These are phyloP conservation scores for Epizoanthus fatuus DNA, from an alignment of 92 coral and sea anemone species.

Conservation along the genomic window DNA sequence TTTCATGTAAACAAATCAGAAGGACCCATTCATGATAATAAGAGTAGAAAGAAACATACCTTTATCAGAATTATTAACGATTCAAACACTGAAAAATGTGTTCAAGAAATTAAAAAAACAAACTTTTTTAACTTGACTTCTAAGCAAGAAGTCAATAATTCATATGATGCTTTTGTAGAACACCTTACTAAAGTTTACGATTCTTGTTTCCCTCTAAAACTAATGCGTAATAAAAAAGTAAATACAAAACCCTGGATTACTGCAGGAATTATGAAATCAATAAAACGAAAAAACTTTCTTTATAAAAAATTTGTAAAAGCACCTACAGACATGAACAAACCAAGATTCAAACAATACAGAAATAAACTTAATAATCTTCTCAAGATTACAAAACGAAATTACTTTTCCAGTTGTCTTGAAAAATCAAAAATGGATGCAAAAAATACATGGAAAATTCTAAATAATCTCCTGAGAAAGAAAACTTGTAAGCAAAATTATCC, in stretches of 20 bases:
- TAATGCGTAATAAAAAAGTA: background rate
- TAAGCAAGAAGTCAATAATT: too few species aligned
- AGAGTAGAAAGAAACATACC: too few species aligned
- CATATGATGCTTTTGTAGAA: constrained; percentile 10
- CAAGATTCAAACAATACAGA: constrained; percentile 23
- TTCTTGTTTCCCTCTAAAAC: constrained; percentile 24
- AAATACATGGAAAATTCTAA: constrained; percentile 20
- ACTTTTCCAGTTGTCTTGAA: background rate
- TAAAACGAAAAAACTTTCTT: constrained; percentile 11
- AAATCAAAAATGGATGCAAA: too few species aligned
- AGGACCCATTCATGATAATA: too few species aligned
- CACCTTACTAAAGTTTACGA: constrained; percentile 17
- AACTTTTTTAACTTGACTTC: too few species aligned
- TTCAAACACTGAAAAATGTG: too few species aligned
- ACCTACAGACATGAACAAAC: constrained; percentile 8
- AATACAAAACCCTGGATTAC: constrained; percentile 12
- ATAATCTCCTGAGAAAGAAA: constrained; percentile 15
- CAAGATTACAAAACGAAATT: constrained; percentile 13
- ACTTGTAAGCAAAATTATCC: constrained; percentile 8
- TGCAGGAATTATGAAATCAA: background rate
- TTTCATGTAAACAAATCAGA: too few species aligned
- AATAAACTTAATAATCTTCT: constrained; percentile 20
- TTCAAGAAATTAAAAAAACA: too few species aligned
- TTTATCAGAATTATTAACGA: too few species aligned
- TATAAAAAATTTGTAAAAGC: background rate